These are phyloP conservation scores for Haemorhous mexicanus DNA, from an alignment of 2,113 vertebrate genomes.

Conservation along the genomic window DNA sequence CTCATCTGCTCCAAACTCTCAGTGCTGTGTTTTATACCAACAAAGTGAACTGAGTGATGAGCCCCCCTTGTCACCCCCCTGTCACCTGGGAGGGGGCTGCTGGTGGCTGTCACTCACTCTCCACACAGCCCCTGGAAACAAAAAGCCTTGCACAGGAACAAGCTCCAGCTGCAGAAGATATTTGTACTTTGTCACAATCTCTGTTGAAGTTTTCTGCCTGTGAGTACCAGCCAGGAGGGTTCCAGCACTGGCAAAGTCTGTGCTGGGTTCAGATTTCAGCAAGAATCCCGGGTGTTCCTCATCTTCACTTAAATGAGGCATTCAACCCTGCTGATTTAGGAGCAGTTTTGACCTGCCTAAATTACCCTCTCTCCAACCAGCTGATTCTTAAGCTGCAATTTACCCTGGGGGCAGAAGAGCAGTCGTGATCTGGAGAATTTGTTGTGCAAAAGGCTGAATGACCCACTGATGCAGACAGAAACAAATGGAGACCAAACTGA, in stretches of 20 bases:
- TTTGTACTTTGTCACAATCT: not conserved
- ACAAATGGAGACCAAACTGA: not conserved
- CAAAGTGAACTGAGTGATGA: not conserved
- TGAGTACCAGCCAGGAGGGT: not conserved
- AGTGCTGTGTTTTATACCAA: not conserved
- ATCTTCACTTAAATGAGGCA: not conserved
- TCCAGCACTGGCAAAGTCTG: not conserved
- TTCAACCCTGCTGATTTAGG: not conserved
- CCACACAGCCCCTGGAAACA: not conserved
- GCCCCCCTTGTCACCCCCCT: not conserved
- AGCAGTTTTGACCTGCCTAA: not conserved
- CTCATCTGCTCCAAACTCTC: not conserved
- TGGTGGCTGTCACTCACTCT: fast-evolving
- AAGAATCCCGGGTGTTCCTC: not conserved
- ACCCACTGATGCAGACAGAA: not conserved
- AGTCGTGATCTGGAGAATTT: not conserved
- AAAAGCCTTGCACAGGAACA: not conserved
- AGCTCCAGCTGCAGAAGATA: not conserved
- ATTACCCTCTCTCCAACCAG: not conserved
- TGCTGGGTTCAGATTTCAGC: not conserved
- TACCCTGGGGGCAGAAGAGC: not conserved
- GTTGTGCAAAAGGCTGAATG: not conserved
- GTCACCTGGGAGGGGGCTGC: not conserved
- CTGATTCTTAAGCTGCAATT: not conserved
- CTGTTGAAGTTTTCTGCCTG: not conserved